phyloP scores from a whole-genome alignment of 2,113 vertebrate genomes.

The Calypte anna region DNA sequence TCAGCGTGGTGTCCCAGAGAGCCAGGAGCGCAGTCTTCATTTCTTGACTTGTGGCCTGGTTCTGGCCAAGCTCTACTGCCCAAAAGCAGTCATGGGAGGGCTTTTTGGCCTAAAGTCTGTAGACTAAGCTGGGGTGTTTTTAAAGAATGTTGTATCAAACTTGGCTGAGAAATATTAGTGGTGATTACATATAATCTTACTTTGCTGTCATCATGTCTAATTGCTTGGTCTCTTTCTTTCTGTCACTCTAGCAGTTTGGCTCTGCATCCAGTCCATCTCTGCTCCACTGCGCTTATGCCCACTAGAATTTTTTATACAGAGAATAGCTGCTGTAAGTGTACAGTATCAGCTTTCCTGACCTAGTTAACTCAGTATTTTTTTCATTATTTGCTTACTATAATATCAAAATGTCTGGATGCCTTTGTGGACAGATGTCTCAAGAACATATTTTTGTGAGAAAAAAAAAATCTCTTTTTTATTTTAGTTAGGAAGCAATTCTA shows the following conservation, averaged over 20 bases:
- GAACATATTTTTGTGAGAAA: slow-evolving; percentile 32
- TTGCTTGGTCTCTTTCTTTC: background rate
- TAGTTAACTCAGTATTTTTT: slow-evolving; percentile 17
- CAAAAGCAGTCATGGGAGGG: accelerated
- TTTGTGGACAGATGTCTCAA: background rate
- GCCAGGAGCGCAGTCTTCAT: background rate
- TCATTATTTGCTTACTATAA: slow-evolving; percentile 16
- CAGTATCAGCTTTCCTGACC: background rate
- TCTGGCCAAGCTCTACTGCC: background rate
- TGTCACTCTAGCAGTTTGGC: background rate
- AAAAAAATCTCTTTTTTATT: background rate
- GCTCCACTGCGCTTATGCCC: background rate
- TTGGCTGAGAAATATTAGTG: background rate
- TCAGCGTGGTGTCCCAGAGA: accelerated
- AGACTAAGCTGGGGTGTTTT: background rate
- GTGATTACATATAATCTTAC: background rate
- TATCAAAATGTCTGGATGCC: slow-evolving; percentile 1
- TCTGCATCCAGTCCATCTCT: background rate
- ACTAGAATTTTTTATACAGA: background rate
- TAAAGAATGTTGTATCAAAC: background rate
- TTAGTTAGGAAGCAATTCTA: background rate
- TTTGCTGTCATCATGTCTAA: background rate
- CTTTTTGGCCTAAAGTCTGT: background rate
- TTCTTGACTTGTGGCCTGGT: background rate
- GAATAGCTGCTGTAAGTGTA: slow-evolving; percentile 3